Base-by-base conservation (phyloP, 92 coral and sea anemone genomes). In the Blastomussa wellsi region DNA sequence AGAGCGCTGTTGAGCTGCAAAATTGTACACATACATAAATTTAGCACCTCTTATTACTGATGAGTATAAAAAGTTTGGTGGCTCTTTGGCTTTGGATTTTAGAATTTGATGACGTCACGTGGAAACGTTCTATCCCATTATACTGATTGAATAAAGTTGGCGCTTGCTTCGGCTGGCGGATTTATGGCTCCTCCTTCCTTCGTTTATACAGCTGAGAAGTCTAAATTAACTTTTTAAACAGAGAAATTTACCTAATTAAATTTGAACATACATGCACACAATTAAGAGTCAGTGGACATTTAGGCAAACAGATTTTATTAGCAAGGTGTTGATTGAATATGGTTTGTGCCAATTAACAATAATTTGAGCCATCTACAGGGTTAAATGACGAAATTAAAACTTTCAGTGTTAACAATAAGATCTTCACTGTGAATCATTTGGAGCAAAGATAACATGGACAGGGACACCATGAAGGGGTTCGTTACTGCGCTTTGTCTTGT, bases 171-270 rank as follows among this genome's bases (percentile, higher is more conserved):
- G 31, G 10, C 33, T 62, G 31, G 31, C 6, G 2, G 32, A 62
- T 28, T 62, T 17, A 70, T 19, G 75, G 48, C 44, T 20, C 28
- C 75, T 16, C 75, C 19, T 53, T 2, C 22, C 41, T 13, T 16
- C 66, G 26, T 79, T 79, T 62, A 26, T 8, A 26, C 75, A 80
- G 84, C 84, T 44, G 84, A 44, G 22, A 20, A 24, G 62, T 44
- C 12, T 42, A 26, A 41, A 66, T 42, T 80, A 32, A 41, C 6
- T 20, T 44, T 39, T 66, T 41, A 42, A 64, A 67, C 84, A 48
- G 32, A 35, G 60, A 22, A 37, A 42, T 31, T 68, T 68, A 47
- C 53, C 37, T 68, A 68, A 69, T 69, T 69, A 81, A 69, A 39
- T 47, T 44, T 24, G 24, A 68, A 68, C 20, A n/a, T 7, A 5